Base-by-base conservation (phyloP, 1,140 invertebrate species). In the Cydia amplana region DNA sequence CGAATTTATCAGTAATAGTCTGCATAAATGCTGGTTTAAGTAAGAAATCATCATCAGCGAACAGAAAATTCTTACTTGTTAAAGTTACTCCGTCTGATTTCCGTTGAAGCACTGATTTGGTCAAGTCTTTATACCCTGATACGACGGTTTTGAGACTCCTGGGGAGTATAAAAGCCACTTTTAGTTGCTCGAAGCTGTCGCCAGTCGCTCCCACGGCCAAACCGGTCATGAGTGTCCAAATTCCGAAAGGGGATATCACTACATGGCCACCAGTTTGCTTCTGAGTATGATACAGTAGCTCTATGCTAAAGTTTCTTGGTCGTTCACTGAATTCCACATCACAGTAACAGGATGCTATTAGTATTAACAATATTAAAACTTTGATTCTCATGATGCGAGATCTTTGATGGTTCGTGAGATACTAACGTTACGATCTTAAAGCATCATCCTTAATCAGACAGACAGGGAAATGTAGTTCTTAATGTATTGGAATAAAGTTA, bases 161-260 rank as follows among this genome's bases (percentile, higher is more conserved):
- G 0, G 91, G 88, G 1, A 93, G 77, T 28, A 89, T 77, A 72
- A 90, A 86, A 10, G 91, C 84, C 72, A 74, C 78, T 4, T 77
- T 55, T 6, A 90, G 73, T 74, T 88, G 76, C 6, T 77, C 81
- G 75, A 83, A 87, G 64, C 82, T 87, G 20, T 83, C 76, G 5
- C 82, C 89, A 0, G 80, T 85, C 4, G 91, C 85, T 12, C 91
- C 90, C 12, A 89, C 40, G 0, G 91, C 80, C 1, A 91, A 79
- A 9, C 85, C 88, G 1, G 88, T 88, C 83, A 93, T 82, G 9
- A 93, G 77, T 36, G 83, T 89, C 91, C 91, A 93, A 76, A 93
- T 87, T 65, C 91, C 91, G 49, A 91, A 90, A 0, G 91, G 91
- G n/a, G 91, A 91, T 64, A 93, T 90, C n/a, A 91, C 91, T 7